Percentiles rank a stretch among this genome's conserved stretches.
These are phyloP conservation scores for Neoascia interrupta DNA, from an alignment of 2,888 invertebrate species.

Conservation along the genomic window DNA sequence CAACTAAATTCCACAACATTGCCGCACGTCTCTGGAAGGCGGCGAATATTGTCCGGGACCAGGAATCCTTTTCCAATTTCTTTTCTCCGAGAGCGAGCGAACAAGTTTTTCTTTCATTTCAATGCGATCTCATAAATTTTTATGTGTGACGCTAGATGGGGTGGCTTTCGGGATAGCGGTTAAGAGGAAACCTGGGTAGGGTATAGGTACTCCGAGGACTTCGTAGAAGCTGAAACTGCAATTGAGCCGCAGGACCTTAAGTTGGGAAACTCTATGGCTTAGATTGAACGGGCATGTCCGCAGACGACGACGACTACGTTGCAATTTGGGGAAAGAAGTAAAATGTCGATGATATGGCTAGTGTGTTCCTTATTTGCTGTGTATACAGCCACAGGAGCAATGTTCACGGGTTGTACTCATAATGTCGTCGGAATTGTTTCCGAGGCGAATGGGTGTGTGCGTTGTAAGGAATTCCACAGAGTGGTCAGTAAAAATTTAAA, in stretches of 20 bases:
- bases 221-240: slow-evolving; percentile 22
- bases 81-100: slow-evolving; percentile 21
- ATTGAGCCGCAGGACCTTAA: slow-evolving; percentile 36
- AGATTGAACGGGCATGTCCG: slow-evolving; percentile 48
- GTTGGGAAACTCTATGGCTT: slow-evolving; percentile 48
- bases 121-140: slow-evolving; percentile 69
- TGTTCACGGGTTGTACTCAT: slow-evolving; percentile 23
- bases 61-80: slow-evolving; percentile 68
- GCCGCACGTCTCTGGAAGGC: slow-evolving; percentile 51
- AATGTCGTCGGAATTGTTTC: slow-evolving; percentile 36
- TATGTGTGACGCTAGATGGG: slow-evolving; percentile 49
- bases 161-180: not conserved
- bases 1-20: slow-evolving; percentile 61
- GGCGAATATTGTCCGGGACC: slow-evolving; percentile 52
- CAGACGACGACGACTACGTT: slow-evolving; percentile 27
- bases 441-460: not conserved
- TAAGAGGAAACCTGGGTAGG: slow-evolving; percentile 18
- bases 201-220: slow-evolving; percentile 3
- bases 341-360: slow-evolving; percentile 65
- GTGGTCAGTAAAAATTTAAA: slow-evolving; percentile 66
- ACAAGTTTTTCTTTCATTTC: slow-evolving; percentile 64
- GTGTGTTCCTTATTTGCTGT: slow-evolving; percentile 56
- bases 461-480: slow-evolving; percentile 29
- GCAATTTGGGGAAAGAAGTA: slow-evolving; percentile 60
- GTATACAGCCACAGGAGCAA: slow-evolving; percentile 5